Evolutionary conservation across 1,140 invertebrate genomes (phyloP), one percentile per base, ranked within the genome.

Genomic region (Macrocentrus cingulum): DNA sequence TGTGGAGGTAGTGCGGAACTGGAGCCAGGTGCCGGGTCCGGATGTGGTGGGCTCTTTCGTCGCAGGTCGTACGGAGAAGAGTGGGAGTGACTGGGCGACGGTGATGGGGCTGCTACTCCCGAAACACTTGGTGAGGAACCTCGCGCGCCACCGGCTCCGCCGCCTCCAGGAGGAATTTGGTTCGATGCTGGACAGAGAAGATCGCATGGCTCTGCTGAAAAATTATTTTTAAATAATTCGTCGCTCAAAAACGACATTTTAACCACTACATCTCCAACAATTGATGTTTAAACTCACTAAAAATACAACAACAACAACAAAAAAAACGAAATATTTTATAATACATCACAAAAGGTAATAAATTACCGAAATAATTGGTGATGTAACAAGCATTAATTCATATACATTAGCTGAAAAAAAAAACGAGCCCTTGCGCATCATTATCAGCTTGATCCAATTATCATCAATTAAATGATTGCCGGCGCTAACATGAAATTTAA

Each of bases 51-150:
- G 64, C 88, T 91, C 78, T 93, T 94, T 64, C 91, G 83, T 61
- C 91, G 82, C 65, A 94, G 80, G 74, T 94, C 91, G 70, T 94
- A 93, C 0, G 91, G 91, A 50, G 90, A 89, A 68, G 91, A 89
- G 75, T 92, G 91, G 61, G 77, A 80, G 46, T 78, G 76, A 4
- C 75, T 75, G 1, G 77, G 79, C 8, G 74, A 78, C 13, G 76
- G 75, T 13, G 71, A 78, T 2, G 77, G 77, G 64, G 82, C 75
- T 32, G 76, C 76, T 6, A 77, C 70, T n/a, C 74, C 75, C 13
- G 75, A 81, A n/a, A 79, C 74, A 62, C 76, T 79, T n/a, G 79
- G 77, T 11, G 77, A 79, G 15, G 76, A 72, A 56, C 64, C 66
- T 56, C 67, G 62, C 34, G 68, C 69, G 22, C 67, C 67, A 52